A percentile compares a stretch with the other conserved stretches of the same genome.
Evolutionary conservation across 1,140 invertebrate species (phyloP).

Genomic region (Batillaria attramentaria): DNA sequence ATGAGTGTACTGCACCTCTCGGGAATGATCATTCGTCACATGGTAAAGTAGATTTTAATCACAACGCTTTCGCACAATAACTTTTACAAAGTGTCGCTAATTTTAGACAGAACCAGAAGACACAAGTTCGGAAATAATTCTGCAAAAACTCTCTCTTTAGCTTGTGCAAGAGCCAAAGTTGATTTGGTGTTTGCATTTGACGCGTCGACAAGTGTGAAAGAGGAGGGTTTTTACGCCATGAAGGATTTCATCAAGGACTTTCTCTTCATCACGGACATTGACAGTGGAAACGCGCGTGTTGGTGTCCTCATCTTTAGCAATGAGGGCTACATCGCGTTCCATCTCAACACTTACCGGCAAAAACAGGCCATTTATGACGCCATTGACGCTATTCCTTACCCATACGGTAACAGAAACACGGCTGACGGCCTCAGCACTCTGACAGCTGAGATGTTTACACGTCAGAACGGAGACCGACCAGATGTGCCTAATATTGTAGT

Average conservation of each 20-base stretch:
- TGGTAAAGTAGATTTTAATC: no score
- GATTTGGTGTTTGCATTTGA: slow-evolving; percentile 61
- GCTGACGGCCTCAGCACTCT: slow-evolving; percentile 43
- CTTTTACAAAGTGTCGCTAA: no score
- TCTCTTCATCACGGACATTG: slow-evolving; percentile 45
- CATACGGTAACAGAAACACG: slow-evolving; percentile 52
- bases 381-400: slow-evolving; percentile 44
- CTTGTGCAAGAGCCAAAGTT: slow-evolving; percentile 38
- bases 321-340: slow-evolving; percentile 43
- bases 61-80: no score
- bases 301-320: slow-evolving; percentile 55
- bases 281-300: slow-evolving; percentile 47
- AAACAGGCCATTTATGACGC: slow-evolving; percentile 40
- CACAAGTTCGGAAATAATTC: no score
- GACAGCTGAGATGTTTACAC: slow-evolving; percentile 51
- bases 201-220: slow-evolving; percentile 56
- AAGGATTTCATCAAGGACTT: slow-evolving; percentile 51
- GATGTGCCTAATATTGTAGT: slow-evolving; percentile 51
- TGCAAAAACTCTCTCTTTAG: slow-evolving; percentile 30
- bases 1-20: no score
- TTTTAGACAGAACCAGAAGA: no score
- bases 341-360: slow-evolving; percentile 47
- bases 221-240: slow-evolving; percentile 48
- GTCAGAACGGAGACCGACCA: slow-evolving; percentile 49
- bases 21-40: no score